A percentile compares a stretch with the other conserved stretches of the same genome.
These are phyloP conservation scores for Corbicula japonica DNA, from an alignment of 2,888 invertebrate species.

Conservation along the genomic window DNA sequence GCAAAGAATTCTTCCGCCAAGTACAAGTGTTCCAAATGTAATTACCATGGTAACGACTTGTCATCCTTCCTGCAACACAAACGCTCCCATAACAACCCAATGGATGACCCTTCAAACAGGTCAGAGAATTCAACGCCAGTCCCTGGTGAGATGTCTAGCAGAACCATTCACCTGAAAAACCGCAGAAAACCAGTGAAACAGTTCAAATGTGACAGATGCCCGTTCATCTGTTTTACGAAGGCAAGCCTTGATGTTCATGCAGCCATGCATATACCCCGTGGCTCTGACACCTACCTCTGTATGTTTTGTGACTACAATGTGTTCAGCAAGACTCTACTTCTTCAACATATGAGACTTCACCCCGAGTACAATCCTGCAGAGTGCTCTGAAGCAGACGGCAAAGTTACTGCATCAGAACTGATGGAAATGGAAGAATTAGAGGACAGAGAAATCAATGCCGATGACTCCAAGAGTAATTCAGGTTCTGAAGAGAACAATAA, in stretches of 20 bases:
- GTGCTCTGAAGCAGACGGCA: constrained; percentile 65
- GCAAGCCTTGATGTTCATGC: constrained; percentile 76
- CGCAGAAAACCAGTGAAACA: constrained; percentile 80
- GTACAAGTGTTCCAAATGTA: constrained; percentile 82
- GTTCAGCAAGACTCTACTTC: constrained; percentile 74
- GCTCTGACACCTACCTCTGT: constrained; percentile 74
- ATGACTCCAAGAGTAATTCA: constrained; percentile 42
- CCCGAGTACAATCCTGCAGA: constrained; percentile 78
- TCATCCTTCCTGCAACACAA: constrained; percentile 82
- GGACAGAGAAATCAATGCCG: constrained; percentile 55
- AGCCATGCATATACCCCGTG: constrained; percentile 76
- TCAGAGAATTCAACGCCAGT: constrained; percentile 29
- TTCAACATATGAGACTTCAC: constrained; percentile 80
- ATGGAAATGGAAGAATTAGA: constrained; percentile 65
- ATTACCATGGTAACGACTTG: constrained; percentile 79
- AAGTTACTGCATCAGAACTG: constrained; percentile 54
- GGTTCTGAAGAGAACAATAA: constrained; percentile 59
- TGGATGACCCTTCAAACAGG: constrained; percentile 14
- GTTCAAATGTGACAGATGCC: constrained; percentile 80
- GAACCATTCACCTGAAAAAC: constrained; percentile 74
- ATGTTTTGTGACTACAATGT: constrained; percentile 81
- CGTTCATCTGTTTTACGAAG: constrained; percentile 78
- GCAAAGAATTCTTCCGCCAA: constrained; percentile 60
- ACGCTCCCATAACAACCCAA: constrained; percentile 74
- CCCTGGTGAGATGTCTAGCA: constrained; percentile 68